phyloP scores from a whole-genome alignment of 2,113 vertebrate species.

The Apteryx owenii region DNA sequence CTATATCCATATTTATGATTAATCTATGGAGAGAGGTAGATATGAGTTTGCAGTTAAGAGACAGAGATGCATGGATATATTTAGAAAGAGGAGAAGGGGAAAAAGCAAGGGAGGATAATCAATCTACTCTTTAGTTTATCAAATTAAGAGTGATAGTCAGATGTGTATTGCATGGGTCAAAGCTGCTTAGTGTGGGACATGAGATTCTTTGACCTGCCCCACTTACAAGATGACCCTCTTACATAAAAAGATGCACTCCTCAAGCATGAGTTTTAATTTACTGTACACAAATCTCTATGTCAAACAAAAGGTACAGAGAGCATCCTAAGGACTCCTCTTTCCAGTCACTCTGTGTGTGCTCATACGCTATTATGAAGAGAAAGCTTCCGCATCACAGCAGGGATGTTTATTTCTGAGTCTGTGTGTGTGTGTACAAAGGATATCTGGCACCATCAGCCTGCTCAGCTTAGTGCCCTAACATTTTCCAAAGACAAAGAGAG shows the following conservation, averaged over 20 bases:
- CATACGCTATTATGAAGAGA: not conserved
- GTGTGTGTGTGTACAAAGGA: not conserved
- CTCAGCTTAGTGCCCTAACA: conserved; percentile 27
- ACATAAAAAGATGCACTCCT: conserved; percentile 23
- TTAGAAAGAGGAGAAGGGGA: conserved; percentile 47
- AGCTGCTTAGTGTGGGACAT: conserved; percentile 11
- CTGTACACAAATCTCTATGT: not conserved
- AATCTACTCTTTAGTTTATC: conserved; percentile 49
- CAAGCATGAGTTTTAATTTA: conserved; percentile 40
- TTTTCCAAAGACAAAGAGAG: conserved; percentile 62
- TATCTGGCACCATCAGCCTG: not conserved
- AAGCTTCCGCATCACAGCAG: not conserved
- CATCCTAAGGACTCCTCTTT: conserved; percentile 1
- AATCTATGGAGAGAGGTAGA: conserved; percentile 29
- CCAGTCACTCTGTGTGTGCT: not conserved
- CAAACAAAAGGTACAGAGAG: conserved; percentile 14
- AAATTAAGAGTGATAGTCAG: conserved; percentile 40
- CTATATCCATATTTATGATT: conserved; percentile 66
- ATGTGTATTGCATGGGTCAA: conserved; percentile 49
- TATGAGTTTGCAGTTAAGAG: conserved; percentile 5
- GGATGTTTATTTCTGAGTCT: conserved; percentile 14
- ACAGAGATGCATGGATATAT: conserved; percentile 30
- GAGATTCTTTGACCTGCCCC: conserved; percentile 28
- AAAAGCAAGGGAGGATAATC: conserved; percentile 40
- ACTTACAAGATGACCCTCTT: conserved; percentile 31